These are phyloP conservation scores for Oppia nitens DNA, from an alignment of 1,140 invertebrate species.

Conservation along the genomic window DNA sequence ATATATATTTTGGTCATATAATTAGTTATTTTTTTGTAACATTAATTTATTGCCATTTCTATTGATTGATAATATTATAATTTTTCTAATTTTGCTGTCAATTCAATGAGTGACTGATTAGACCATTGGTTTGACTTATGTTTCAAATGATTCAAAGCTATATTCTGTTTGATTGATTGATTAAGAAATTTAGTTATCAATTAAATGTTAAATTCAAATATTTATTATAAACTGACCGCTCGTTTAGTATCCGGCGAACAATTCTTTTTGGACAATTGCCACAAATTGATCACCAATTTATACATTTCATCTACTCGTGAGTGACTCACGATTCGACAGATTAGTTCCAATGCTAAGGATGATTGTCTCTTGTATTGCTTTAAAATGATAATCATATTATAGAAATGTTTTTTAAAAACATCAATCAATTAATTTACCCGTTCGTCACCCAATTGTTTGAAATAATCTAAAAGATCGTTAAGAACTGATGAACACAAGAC, in stretches of 20 bases:
- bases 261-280: background rate
- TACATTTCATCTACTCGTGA: background rate
- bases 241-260: background rate
- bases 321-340: background rate
- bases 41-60: too few species aligned
- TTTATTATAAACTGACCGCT: conserved; percentile 24
- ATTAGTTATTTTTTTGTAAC: too few species aligned
- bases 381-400: too few species aligned
- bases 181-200: background rate
- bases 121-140: too few species aligned
- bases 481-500: conserved; percentile 56
- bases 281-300: background rate
- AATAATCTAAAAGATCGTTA: conserved; percentile 52
- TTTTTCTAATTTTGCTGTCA: too few species aligned
- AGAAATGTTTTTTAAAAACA: background rate
- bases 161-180: too few species aligned
- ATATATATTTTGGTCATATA: too few species aligned
- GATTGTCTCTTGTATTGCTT: conserved; percentile 5
- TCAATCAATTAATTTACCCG: background rate
- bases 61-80: too few species aligned
- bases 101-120: too few species aligned
- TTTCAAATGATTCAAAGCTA: too few species aligned
- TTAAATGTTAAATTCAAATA: background rate
- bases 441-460: conserved; percentile 29
- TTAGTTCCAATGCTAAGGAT: background rate